A percentile compares a stretch with the other conserved stretches of the same genome.
phyloP scores from a whole-genome alignment of 1,140 invertebrate species.

The Eriosoma lanigerum region DNA sequence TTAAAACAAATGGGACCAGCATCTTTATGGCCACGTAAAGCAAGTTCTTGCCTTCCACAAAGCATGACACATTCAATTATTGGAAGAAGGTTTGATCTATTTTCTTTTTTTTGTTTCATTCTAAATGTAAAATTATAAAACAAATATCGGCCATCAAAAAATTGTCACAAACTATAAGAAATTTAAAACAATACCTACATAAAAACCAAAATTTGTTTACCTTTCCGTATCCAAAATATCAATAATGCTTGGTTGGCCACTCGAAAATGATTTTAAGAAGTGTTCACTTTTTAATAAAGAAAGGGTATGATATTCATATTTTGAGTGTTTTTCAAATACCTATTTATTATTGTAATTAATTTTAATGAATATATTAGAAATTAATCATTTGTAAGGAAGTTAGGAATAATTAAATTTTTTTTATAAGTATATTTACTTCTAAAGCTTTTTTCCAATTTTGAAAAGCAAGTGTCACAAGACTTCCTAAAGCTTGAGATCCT shows the following conservation, averaged over 20 bases:
- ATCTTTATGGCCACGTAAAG: neutral
- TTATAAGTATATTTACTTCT: neutral
- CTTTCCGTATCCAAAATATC: neutral
- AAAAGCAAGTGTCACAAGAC: neutral
- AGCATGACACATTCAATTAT: neutral
- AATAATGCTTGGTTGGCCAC: neutral
- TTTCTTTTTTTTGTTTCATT: neutral
- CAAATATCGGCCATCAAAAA: no score
- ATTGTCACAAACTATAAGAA: no score
- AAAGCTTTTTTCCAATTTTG: slow-evolving; percentile 16
- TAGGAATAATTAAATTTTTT: neutral
- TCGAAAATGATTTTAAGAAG: neutral
- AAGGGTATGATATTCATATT: neutral
- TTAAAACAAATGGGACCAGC: neutral
- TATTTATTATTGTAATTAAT: neutral
- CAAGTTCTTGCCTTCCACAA: neutral
- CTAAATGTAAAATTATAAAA: neutral
- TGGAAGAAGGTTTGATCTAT: neutral
- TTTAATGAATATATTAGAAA: no score
- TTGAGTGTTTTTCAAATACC: neutral
- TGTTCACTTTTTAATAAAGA: slow-evolving; percentile 1
- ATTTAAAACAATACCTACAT: no score
- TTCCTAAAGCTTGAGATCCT: neutral
- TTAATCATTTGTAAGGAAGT: neutral
- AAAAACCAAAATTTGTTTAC: no score